Conservation (phyloP, 1,140 invertebrate genomes). For the Tetramorium parvispinum region DNA sequence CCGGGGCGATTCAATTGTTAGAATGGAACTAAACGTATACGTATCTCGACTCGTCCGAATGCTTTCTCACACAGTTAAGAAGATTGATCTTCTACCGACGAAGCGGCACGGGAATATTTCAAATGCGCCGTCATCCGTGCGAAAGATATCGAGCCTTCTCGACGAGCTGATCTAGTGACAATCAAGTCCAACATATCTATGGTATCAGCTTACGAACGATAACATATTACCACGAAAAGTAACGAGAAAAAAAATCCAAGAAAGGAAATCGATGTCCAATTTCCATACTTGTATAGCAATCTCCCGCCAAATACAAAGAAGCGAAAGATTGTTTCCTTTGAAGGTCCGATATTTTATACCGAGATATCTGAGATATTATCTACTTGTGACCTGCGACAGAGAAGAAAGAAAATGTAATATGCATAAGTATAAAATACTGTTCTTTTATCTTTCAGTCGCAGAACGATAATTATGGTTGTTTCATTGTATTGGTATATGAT, state of each 20-base stretch:
- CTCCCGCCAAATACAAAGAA: background rate
- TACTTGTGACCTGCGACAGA: background rate
- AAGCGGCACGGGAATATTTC: slow-evolving; percentile 63
- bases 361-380: background rate
- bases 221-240: background rate
- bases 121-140: slow-evolving; percentile 72
- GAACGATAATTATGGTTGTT: background rate
- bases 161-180: slow-evolving; percentile 20
- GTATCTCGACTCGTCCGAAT: slow-evolving; percentile 13
- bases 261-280: background rate
- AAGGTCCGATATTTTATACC: background rate
- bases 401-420: background rate
- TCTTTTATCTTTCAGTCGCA: background rate
- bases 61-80: slow-evolving; percentile 65
- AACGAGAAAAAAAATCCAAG: background rate
- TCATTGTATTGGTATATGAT: background rate
- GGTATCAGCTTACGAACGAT: background rate
- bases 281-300: background rate
- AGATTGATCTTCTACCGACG: slow-evolving; percentile 69
- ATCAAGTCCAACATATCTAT: background rate
- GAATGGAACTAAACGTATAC: slow-evolving; percentile 52
- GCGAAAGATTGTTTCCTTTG: background rate
- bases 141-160: slow-evolving; percentile 64
- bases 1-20: slow-evolving; percentile 74
- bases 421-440: slow-evolving; percentile 3